phyloP scores from a whole-genome alignment of 2,797 vertebrate species.

The Sphenodon punctatus region DNA sequence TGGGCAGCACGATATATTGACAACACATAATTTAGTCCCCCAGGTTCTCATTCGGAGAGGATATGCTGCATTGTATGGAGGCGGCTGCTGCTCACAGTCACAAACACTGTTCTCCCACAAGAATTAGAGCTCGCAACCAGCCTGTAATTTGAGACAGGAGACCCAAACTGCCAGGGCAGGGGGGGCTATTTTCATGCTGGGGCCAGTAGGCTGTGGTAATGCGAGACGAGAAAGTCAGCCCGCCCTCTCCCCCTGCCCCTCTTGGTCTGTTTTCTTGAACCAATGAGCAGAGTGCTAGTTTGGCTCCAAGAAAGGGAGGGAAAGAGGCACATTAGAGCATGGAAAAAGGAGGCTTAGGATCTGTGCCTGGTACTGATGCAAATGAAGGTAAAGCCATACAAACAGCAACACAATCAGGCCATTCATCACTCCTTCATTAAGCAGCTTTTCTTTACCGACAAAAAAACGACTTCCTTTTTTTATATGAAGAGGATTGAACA shows the following conservation, averaged over 20 bases:
- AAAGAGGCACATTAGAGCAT: conserved; percentile 62
- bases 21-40: not conserved
- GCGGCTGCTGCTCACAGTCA: too few species aligned
- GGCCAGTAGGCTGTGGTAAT: not conserved
- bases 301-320: conserved; percentile 16
- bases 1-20: too few species aligned
- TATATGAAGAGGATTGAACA: conserved; percentile 32
- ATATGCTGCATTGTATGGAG: not conserved
- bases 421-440: conserved; percentile 79
- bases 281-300: conserved; percentile 53
- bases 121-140: not conserved
- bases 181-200: not conserved
- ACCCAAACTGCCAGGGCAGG: too few species aligned
- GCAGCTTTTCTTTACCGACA: conserved; percentile 61
- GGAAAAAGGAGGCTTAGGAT: conserved; percentile 64
- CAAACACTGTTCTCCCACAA: not conserved
- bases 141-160: not conserved
- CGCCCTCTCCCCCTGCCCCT: too few species aligned
- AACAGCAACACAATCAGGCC: conserved; percentile 76
- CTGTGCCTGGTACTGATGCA: conserved; percentile 81
- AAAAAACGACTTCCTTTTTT: conserved; percentile 61
- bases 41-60: not conserved
- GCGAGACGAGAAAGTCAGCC: not conserved
- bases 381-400: conserved; percentile 80
- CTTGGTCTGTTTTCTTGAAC: conserved; percentile 4